phyloP scores from a whole-genome alignment of 2,113 vertebrate species.

The Callospermophilus lateralis region DNA sequence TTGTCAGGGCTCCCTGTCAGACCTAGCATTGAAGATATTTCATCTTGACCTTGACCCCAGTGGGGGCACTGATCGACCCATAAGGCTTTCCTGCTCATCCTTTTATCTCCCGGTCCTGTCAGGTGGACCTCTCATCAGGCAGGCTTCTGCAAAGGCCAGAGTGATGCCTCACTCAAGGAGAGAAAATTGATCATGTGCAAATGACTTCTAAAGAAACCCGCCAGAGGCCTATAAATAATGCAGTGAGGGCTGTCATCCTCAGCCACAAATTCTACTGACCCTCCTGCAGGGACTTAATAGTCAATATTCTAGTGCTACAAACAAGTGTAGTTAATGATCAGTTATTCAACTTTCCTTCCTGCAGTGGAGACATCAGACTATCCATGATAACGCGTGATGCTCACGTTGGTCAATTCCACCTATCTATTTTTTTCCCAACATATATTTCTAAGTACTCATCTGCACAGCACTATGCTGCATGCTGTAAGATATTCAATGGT shows the following conservation, averaged over 20 bases:
- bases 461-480: not conserved
- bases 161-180: not conserved
- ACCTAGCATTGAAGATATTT: slow-evolving; percentile 2
- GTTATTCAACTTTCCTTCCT: not conserved
- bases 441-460: not conserved
- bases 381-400: not conserved
- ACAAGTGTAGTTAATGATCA: not conserved
- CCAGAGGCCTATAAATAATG: slow-evolving; percentile 37
- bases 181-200: slow-evolving; percentile 49
- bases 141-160: not conserved
- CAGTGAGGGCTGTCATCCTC: not conserved
- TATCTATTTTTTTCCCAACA: not conserved
- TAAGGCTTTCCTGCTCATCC: not conserved
- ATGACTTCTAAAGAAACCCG: not conserved
- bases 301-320: not conserved
- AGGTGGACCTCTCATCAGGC: not conserved
- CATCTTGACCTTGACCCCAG: slow-evolving; percentile 15
- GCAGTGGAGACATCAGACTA: not conserved
- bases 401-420: not conserved
- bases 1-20: not conserved
- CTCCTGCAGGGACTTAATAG: not conserved
- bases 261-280: not conserved
- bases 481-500: not conserved
- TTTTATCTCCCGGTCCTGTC: not conserved
- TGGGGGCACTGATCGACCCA: not conserved